Conservation (phyloP, 2,797 vertebrate genomes). For the Gila robusta region DNA sequence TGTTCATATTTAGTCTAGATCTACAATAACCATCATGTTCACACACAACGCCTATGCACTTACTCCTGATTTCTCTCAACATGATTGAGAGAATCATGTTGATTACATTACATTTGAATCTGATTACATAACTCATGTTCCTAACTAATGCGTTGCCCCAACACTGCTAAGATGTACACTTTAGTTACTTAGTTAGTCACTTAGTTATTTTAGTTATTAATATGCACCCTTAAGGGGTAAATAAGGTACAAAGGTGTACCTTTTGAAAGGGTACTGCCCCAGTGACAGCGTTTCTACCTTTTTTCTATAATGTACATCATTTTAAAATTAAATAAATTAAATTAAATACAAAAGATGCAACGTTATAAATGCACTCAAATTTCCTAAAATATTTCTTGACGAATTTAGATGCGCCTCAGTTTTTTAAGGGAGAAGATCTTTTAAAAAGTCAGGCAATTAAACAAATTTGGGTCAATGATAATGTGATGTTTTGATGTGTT, state of each 20-base stretch:
- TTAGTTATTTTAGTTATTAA: not conserved
- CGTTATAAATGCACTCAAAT: not conserved
- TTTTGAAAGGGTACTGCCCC: not conserved
- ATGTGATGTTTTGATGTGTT: slow-evolving; percentile 34
- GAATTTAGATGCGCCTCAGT: not conserved
- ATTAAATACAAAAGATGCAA: not conserved
- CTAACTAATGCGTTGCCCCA: not conserved
- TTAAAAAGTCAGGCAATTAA: not conserved
- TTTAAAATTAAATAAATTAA: not conserved
- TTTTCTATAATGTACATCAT: not conserved
- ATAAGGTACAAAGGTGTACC: not conserved
- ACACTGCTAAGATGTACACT: too few species aligned
- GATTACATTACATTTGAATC: not conserved
- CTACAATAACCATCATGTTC: too few species aligned
- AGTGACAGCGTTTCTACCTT: not conserved
- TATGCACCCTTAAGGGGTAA: not conserved
- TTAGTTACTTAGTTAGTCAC: not conserved
- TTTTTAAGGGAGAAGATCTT: not conserved
- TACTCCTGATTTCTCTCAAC: too few species aligned
- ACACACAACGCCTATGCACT: too few species aligned
- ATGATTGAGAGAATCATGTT: too few species aligned
- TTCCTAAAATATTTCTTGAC: not conserved
- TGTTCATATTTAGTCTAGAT: too few species aligned
- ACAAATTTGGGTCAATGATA: not conserved
- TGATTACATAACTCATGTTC: not conserved